Evolutionary conservation across 2,888 invertebrate genomes (phyloP).

Genomic region (Melieria omissa): DNA sequence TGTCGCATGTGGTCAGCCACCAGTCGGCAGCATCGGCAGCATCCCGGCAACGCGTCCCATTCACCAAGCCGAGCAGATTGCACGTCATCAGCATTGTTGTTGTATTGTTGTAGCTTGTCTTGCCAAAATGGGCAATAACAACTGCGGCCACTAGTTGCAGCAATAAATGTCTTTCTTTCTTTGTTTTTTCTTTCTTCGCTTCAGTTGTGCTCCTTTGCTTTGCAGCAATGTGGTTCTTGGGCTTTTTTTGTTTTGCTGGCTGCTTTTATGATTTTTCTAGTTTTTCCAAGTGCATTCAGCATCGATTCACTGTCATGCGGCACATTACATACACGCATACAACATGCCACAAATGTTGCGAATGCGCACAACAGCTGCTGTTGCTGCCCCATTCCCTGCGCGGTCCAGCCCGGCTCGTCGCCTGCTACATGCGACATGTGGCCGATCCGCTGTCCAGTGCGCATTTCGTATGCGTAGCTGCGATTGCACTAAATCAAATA

Average conservation of each 20-base stretch:
- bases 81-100: no score
- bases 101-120: slow-evolving; percentile 22
- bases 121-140: slow-evolving; percentile 15
- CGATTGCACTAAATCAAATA: slow-evolving; percentile 36
- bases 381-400: background rate
- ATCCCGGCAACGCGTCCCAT: no score
- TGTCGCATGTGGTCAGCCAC: background rate
- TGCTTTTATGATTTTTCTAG: slow-evolving; percentile 18
- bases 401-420: background rate
- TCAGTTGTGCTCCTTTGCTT: background rate
- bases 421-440: background rate
- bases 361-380: slow-evolving; percentile 39
- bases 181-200: background rate
- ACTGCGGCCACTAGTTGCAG: background rate
- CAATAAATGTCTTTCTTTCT: background rate
- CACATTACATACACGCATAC: slow-evolving; percentile 59
- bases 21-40: no score
- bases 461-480: slow-evolving; percentile 51
- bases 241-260: background rate
- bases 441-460: background rate
- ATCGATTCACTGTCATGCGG: slow-evolving; percentile 61
- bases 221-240: background rate
- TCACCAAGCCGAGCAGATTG: no score
- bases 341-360: slow-evolving; percentile 59
- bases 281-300: slow-evolving; percentile 23